Conservation (phyloP, 2,113 vertebrate species). For the Turdus rufiventris region DNA sequence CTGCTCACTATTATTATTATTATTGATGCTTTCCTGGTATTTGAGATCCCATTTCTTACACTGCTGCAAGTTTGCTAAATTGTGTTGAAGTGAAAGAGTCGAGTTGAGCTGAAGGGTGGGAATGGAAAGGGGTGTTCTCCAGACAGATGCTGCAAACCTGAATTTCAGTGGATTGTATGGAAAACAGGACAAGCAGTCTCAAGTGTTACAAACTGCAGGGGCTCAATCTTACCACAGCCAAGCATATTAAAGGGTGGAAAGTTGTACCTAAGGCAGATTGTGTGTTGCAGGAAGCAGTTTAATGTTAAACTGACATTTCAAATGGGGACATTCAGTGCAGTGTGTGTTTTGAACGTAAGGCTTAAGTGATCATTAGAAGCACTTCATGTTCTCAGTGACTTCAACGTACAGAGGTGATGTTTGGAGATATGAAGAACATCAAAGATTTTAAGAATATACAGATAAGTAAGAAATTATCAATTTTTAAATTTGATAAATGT, state of each 20-base stretch:
- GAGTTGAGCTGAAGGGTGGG: not conserved
- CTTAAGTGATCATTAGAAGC: not conserved
- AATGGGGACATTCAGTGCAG: no score
- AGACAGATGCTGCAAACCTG: accelerated
- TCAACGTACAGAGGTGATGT: not conserved
- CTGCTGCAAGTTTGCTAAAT: not conserved
- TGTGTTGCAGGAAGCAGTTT: not conserved
- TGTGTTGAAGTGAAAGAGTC: not conserved
- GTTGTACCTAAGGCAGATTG: accelerated
- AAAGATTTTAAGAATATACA: not conserved
- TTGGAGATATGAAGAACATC: not conserved
- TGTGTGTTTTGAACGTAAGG: accelerated
- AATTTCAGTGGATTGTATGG: not conserved
- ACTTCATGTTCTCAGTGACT: not conserved
- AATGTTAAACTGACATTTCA: not conserved
- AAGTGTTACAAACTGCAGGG: not conserved
- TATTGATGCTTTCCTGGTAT: not conserved
- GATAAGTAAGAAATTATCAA: not conserved
- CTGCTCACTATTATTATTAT: not conserved
- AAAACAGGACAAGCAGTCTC: not conserved
- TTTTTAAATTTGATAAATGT: not conserved
- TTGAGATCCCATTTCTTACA: not conserved
- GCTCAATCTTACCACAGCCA: not conserved
- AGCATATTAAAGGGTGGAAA: not conserved
- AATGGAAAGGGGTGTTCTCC: not conserved